phyloP scores from a whole-genome alignment of 2,113 vertebrate genomes.

The Sphyrna mokarran region DNA sequence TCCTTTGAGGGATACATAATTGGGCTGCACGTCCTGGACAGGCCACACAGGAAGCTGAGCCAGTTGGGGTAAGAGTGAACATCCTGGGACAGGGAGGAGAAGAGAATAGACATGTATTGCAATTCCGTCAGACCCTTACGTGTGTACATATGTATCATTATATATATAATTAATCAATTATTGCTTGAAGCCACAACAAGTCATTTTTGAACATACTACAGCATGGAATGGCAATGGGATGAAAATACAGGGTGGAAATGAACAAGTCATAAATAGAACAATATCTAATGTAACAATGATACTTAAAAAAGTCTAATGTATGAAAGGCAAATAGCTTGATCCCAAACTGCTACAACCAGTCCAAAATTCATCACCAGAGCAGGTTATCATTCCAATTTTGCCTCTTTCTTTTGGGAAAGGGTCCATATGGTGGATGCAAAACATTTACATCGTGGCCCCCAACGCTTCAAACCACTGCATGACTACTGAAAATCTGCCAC shows the following conservation, averaged over 20 bases:
- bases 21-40: too few species aligned
- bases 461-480: neutral
- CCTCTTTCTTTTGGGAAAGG: neutral
- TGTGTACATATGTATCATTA: too few species aligned
- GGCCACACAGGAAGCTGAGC: too few species aligned
- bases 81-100: too few species aligned
- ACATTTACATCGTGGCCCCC: neutral
- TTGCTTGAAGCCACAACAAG: too few species aligned
- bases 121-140: too few species aligned
- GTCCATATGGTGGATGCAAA: neutral
- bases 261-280: neutral
- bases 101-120: too few species aligned
- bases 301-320: neutral
- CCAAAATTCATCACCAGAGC: neutral
- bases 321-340: neutral
- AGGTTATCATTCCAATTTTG: neutral
- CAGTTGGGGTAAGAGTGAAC: too few species aligned
- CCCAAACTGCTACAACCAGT: neutral
- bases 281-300: neutral
- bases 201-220: too few species aligned
- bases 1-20: too few species aligned
- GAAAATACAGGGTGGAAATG: neutral
- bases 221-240: neutral
- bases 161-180: too few species aligned
- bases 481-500: neutral